Evolutionary conservation across 2,113 vertebrate genomes (phyloP), one percentile per base, ranked within the genome.

Genomic region (Sakesphorus luctuosus): DNA sequence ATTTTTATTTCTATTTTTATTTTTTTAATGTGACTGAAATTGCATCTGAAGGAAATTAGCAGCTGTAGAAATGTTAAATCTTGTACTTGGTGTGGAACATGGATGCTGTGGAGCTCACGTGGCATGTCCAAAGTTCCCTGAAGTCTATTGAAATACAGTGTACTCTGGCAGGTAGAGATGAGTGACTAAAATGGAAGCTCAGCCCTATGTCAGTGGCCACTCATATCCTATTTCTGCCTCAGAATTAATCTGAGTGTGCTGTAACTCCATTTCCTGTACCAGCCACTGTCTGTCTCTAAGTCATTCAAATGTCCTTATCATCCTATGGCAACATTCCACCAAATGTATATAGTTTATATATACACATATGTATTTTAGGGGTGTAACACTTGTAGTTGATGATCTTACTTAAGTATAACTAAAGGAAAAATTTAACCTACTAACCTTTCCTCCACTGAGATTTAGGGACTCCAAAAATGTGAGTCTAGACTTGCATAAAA

Each of bases 351-450:
- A 44, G n/a, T 93, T 83, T 90, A 80, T 71, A 33, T 77, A 71
- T 69, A 62, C 13, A 47, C 0, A 0, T 24, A 47, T 7, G 4
- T 79, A 68, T 72, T 90, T 88, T 88, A 52, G 40, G 55, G 36
- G 15, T 12, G 15, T 52, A 84, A 52, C 12, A 36, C 44, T 74
- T 93, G 63, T 14, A 77, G 74, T 25, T 58, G 38, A 1, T 61
- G 58, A 56, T 56, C 44, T 85, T 89, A 29, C 33, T 87, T 35
- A 35, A 62, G 15, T 47, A 26, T n/a, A 84, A 81, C 40, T 52
- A 85, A 62, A 80, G 65, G 72, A 85, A 94, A 80, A 94, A 94
- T 95, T 86, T 94, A 90, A 81, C 50, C 67, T 71, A 29, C 33
- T 90, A 84, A 91, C 38, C 61, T 92, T 28, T 76, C 6, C 18